These are phyloP conservation scores for Caenorhabditis sp. DNA, from an alignment of 2,888 invertebrate genomes.

Conservation along the genomic window DNA sequence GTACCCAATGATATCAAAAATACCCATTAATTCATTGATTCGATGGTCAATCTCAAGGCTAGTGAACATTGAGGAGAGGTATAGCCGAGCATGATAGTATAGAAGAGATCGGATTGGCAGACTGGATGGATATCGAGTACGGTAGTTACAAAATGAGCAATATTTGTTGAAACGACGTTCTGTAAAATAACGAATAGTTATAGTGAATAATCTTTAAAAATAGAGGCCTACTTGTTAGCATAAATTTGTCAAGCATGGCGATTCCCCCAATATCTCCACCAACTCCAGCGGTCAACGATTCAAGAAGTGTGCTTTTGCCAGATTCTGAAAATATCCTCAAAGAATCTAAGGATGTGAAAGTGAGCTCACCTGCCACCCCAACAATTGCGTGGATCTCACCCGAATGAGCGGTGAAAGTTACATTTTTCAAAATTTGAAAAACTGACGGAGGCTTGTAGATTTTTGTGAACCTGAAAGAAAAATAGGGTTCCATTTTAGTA, in stretches of 20 bases:
- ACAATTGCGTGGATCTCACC: slow-evolving; percentile 91
- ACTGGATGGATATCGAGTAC: slow-evolving; percentile 34
- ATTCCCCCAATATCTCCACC: slow-evolving; percentile 86
- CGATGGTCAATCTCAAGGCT: slow-evolving; percentile 43
- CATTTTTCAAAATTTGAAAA: slow-evolving; percentile 83
- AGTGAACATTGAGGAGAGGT: slow-evolving; percentile 37
- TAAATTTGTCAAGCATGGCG: slow-evolving; percentile 86
- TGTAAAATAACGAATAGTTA: no score
- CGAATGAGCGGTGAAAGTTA: slow-evolving; percentile 87
- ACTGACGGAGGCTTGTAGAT: slow-evolving; percentile 67
- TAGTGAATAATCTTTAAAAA: no score
- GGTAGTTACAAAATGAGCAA: slow-evolving; percentile 54
- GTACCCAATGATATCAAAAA: slow-evolving; percentile 89
- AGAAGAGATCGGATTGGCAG: slow-evolving; percentile 49
- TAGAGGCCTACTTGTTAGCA: slow-evolving; percentile 79
- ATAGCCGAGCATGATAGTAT: slow-evolving; percentile 52
- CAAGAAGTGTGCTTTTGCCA: slow-evolving; percentile 90
- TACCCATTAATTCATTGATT: slow-evolving; percentile 83
- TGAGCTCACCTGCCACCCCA: slow-evolving; percentile 83
- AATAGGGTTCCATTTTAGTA: not conserved
- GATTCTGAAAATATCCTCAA: slow-evolving; percentile 78
- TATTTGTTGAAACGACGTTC: slow-evolving; percentile 56
- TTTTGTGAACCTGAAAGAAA: slow-evolving; percentile 47
- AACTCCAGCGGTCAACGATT: slow-evolving; percentile 81
- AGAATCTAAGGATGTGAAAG: not conserved